Base-by-base conservation (phyloP, 2,797 vertebrate genomes). In the Coendou prehensilis region DNA sequence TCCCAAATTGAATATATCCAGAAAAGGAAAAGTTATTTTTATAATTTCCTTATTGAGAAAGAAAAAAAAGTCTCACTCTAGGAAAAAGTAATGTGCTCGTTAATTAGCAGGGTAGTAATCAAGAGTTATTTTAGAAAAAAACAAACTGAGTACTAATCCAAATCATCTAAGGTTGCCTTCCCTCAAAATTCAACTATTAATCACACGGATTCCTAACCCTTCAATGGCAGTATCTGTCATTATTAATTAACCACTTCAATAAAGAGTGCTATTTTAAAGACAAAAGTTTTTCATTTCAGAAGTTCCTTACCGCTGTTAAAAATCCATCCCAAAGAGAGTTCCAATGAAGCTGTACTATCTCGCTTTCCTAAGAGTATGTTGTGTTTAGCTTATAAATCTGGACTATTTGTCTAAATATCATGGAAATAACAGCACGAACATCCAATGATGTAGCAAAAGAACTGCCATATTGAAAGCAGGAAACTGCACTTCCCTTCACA, bases 21-120 rank as follows among this genome's bases (percentile, higher is more conserved):
- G 73, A 87, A 82, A 50, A 89, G 23, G 11, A 33, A 3, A 84
- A 57, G 41, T 28, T 92, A 87, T 89, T 92, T 96, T 96, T 89
- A 87, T 95, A 37, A 91, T 75, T 96, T 95, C 56, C 75, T 90
- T 93, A 91, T 63, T 97, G 64, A 89, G 20, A 95, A 87, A 94
- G 71, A 91, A 8, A 96, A 45, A 78, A 96, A 81, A 71, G 37
- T 50, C 63, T 94, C 56, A 75, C 52, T 75, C n/a, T 28, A 80
- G 67, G 50, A 73, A 95, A 91, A 93, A 92, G 23, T 0, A 73
- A 59, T 52, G 23, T 86, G n/a, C 17, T 95, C 33, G 75, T 64
- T 94, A 85, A 93, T 69, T 47, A 82, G 15, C 76, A 93, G 28
- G 28, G 30, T 26, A 87, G 50, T 87, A 52, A 76, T 84, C 57